Percentiles rank a stretch among this genome's conserved stretches.
Conservation (phyloP, 2,888 invertebrate genomes). For the Hirtodrosophila trivittata region DNA sequence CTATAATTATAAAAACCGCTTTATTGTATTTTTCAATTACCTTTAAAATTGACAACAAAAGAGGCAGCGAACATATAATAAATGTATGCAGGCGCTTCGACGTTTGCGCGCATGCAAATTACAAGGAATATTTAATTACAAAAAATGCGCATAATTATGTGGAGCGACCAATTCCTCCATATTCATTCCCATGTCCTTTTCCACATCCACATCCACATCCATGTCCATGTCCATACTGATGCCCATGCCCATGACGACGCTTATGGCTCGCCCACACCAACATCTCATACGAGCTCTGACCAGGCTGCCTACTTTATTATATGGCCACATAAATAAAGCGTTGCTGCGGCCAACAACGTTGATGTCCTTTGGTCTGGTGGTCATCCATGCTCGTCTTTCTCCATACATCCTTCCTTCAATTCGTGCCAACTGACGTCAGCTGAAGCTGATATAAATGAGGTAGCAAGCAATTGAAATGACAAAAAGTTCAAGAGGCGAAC, state of each 20-base stretch:
- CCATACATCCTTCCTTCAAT: conserved; percentile 2
- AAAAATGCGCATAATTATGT: conserved; percentile 82
- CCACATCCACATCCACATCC: too few species aligned
- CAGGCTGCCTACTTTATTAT: conserved; percentile 41
- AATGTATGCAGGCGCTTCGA: conserved; percentile 57
- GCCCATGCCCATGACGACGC: not conserved
- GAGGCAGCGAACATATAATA: conserved; percentile 61
- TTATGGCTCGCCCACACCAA: not conserved
- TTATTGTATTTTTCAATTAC: conserved; percentile 79
- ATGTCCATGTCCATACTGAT: too few species aligned
- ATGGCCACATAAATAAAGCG: conserved; percentile 69
- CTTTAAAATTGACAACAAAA: conserved; percentile 80
- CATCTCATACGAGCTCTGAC: conserved; percentile 10
- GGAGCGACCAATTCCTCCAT: conserved; percentile 26
- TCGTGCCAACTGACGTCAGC: conserved; percentile 36
- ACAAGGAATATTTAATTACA: conserved; percentile 82
- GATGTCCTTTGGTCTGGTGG: conserved; percentile 16
- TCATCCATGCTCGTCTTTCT: conserved; percentile 7
- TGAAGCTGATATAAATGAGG: conserved; percentile 61
- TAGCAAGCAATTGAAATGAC: conserved; percentile 52
- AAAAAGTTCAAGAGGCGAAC: conserved; percentile 36
- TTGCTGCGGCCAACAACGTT: conserved; percentile 25
- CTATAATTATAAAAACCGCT: conserved; percentile 74
- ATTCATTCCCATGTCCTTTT: not conserved
- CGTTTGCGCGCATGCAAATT: conserved; percentile 74